Evolutionary conservation across 2,113 vertebrate genomes (phyloP).

Genomic region (Epinephelus lanceolatus): DNA sequence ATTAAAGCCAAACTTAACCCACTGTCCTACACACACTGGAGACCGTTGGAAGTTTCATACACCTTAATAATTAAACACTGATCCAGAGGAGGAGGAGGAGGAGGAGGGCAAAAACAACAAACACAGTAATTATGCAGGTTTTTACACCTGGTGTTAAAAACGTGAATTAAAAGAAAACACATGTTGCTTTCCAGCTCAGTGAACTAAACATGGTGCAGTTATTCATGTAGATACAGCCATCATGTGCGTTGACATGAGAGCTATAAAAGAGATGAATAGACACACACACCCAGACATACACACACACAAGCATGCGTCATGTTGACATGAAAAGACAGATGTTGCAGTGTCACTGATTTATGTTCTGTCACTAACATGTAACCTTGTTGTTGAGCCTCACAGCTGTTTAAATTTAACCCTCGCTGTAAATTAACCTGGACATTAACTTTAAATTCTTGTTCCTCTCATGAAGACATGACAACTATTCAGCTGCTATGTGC

Average conservation of each 20-base stretch:
- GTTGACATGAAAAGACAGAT: conserved; percentile 18
- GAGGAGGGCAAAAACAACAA: not conserved
- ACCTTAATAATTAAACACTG: conserved; percentile 1
- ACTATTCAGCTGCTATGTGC: not conserved
- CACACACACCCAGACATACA: not conserved
- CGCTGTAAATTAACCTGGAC: not conserved
- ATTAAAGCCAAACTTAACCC: conserved; percentile 5
- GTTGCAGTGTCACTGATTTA: conserved; percentile 16
- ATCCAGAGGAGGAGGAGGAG: not conserved
- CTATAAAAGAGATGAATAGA: not conserved
- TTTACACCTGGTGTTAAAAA: not conserved
- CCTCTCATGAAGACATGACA: not conserved
- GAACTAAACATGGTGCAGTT: not conserved
- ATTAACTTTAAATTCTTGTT: not conserved
- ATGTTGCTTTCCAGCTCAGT: not conserved
- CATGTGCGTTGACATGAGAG: not conserved
- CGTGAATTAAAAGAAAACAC: not conserved
- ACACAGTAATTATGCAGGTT: not conserved
- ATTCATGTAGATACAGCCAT: conserved; percentile 1
- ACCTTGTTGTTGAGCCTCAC: not conserved
- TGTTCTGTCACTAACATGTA: not conserved
- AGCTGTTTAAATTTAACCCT: conserved; percentile 22
- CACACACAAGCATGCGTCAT: not conserved
- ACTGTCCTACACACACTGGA: not conserved
- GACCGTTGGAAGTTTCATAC: not conserved